These are phyloP conservation scores for Melierax canorus DNA, from an alignment of 2,113 vertebrate genomes.

Conservation along the genomic window DNA sequence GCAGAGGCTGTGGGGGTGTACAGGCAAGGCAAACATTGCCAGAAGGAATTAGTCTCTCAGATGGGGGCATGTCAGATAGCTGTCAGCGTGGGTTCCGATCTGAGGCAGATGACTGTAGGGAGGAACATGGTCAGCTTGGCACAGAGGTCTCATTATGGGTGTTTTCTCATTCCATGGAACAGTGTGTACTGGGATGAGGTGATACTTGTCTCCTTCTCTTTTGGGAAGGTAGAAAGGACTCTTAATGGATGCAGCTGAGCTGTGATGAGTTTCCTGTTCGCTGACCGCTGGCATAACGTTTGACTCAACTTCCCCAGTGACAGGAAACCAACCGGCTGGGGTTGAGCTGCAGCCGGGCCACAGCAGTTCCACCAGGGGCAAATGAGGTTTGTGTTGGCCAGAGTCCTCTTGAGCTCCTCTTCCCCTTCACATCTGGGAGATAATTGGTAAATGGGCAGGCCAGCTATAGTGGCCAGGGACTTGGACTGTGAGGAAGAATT, in stretches of 20 bases:
- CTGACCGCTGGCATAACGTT: rapidly evolving
- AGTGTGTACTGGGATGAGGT: neutral
- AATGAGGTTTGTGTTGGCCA: neutral
- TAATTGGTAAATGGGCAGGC: neutral
- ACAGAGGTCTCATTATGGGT: neutral
- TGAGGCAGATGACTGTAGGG: neutral
- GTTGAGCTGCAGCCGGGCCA: neutral
- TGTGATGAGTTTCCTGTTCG: neutral
- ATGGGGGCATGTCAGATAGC: neutral
- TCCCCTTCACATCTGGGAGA: neutral
- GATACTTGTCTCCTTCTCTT: neutral
- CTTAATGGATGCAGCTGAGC: neutral
- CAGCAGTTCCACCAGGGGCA: neutral
- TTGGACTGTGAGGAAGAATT: neutral
- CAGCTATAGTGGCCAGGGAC: neutral
- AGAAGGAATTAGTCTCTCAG: neutral
- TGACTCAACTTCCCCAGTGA: neutral
- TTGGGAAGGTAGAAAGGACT: neutral
- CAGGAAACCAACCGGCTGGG: neutral
- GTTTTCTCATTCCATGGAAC: neutral
- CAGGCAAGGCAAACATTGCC: neutral
- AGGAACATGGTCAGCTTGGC: neutral
- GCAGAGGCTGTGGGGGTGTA: neutral
- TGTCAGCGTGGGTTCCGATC: rapidly evolving
- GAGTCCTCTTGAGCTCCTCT: neutral